phyloP scores from a whole-genome alignment of 2,797 vertebrate species.

The Gallinago solitaria region DNA sequence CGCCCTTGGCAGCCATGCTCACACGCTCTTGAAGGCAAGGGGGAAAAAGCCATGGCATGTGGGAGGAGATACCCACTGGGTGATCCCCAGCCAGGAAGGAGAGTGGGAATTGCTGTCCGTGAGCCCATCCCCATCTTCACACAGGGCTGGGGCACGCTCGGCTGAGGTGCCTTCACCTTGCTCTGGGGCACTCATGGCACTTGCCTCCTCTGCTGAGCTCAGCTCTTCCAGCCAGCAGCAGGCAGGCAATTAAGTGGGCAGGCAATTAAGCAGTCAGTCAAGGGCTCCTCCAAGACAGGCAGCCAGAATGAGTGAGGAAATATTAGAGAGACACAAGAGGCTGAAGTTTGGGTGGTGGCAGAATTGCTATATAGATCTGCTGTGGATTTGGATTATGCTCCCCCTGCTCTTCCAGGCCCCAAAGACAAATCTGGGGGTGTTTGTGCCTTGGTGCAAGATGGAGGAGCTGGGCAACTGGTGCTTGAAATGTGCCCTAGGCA shows the following conservation, averaged over 20 bases:
- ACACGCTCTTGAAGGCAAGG: accelerated
- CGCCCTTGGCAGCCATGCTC: accelerated
- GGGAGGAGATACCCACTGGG: accelerated
- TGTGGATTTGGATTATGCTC: not conserved
- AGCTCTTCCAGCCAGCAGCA: not conserved
- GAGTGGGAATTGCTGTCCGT: not conserved
- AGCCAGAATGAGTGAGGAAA: not conserved
- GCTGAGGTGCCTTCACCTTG: not conserved
- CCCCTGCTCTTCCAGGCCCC: not conserved
- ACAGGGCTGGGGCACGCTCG: not conserved
- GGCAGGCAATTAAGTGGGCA: not conserved
- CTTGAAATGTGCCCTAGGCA: not conserved
- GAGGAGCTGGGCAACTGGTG: not conserved
- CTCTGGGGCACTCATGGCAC: not conserved
- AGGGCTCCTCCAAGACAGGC: not conserved
- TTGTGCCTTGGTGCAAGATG: not conserved
- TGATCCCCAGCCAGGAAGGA: not conserved
- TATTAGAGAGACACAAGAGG: not conserved
- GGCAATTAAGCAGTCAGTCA: not conserved
- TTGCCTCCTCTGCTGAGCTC: not conserved
- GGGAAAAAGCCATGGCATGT: accelerated
- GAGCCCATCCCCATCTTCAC: not conserved
- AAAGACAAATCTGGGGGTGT: not conserved
- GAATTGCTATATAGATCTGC: not conserved
- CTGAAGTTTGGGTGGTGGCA: not conserved